Evolutionary conservation across 2,888 invertebrate genomes (phyloP).

Genomic region (Leptopilina drosophilae): DNA sequence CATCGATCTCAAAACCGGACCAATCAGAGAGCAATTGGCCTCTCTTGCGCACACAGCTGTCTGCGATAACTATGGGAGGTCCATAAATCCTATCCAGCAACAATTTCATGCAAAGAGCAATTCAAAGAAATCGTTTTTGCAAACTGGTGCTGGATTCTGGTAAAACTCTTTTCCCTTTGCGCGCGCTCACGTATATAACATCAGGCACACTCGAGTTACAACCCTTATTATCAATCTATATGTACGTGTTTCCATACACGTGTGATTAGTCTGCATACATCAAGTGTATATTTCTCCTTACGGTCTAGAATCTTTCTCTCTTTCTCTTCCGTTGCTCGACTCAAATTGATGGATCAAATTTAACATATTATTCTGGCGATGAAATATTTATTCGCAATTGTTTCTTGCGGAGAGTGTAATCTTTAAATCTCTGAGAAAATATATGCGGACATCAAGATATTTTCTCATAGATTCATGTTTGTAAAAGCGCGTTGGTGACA

Average conservation of each 20-base stretch:
- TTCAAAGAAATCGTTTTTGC: conserved; percentile 48
- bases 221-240: conserved; percentile 34
- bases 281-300: background rate
- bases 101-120: conserved; percentile 55
- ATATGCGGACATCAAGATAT: too few relatives aligned
- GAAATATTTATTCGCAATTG: too few relatives aligned
- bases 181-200: conserved; percentile 7
- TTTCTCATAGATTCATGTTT: too few relatives aligned
- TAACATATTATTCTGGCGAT: too few relatives aligned
- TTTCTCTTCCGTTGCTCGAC: too few relatives aligned
- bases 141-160: conserved; percentile 18
- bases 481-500: too few relatives aligned
- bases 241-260: conserved; percentile 14
- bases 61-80: conserved; percentile 35
- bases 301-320: background rate
- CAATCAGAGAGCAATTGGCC: conserved; percentile 37
- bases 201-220: background rate
- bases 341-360: background rate
- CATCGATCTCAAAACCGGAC: background rate
- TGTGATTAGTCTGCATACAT: conserved; percentile 20
- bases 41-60: conserved; percentile 18
- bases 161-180: background rate
- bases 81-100: conserved; percentile 51
- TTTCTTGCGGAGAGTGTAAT: too few relatives aligned
- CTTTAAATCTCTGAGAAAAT: too few relatives aligned